Evolutionary conservation across 1,140 invertebrate genomes (phyloP).

Genomic region (Danaus plexippus): DNA sequence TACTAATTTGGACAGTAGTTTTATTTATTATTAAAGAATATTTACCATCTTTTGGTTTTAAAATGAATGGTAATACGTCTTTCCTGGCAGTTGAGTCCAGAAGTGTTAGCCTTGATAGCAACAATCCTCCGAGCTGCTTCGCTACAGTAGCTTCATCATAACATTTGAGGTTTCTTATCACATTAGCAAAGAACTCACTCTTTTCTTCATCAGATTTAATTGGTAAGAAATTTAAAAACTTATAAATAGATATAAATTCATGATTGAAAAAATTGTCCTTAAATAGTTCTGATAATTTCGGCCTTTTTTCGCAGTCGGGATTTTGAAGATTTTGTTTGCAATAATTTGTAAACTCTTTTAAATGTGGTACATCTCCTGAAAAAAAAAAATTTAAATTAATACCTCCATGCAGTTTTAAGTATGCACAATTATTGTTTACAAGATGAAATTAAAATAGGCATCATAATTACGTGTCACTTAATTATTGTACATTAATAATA

Average conservation of each 20-base stretch:
- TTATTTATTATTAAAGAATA: not conserved
- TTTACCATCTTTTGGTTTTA: conserved; percentile 77
- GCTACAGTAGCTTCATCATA: conserved; percentile 86
- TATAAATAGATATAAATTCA: conserved; percentile 86
- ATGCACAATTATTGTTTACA: not conserved
- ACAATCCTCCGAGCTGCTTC: conserved; percentile 79
- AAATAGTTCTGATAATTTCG: conserved; percentile 75
- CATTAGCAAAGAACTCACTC: conserved; percentile 80
- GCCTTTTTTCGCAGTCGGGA: conserved; percentile 72
- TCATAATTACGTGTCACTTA: not conserved
- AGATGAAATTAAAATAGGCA: not conserved
- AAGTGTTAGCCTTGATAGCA: conserved; percentile 87
- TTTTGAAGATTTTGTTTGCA: conserved; percentile 78
- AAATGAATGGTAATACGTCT: conserved; percentile 81
- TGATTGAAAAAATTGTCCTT: conserved; percentile 85
- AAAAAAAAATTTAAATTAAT: conserved; percentile 26
- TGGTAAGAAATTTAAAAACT: conserved; percentile 85
- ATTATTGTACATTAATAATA: conserved; percentile 3
- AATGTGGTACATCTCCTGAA: conserved; percentile 78
- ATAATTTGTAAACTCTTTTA: conserved; percentile 78
- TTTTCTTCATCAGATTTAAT: conserved; percentile 83
- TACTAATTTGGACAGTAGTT: no score
- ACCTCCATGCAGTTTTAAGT: not conserved
- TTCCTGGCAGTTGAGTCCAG: conserved; percentile 83
- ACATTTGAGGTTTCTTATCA: conserved; percentile 76